Conservation (phyloP, 2,797 vertebrate genomes). For the Emydoidea blandingii region DNA sequence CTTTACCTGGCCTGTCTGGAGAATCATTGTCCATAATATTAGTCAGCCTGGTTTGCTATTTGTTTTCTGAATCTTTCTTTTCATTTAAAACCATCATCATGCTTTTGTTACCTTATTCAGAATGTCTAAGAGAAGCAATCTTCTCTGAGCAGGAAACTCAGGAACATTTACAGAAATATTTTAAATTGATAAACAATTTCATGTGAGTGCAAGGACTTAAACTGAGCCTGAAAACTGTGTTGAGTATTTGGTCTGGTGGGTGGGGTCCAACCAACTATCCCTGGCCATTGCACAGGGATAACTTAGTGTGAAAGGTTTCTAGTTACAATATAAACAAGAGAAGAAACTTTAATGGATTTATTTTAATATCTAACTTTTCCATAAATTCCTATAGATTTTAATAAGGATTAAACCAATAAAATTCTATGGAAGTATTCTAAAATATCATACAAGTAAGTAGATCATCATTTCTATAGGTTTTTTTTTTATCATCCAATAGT, state of each 20-base stretch:
- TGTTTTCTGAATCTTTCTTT: not conserved
- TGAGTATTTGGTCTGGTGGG: not conserved
- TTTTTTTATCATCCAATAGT: not conserved
- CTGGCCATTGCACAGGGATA: not conserved
- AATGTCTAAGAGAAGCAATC: not conserved
- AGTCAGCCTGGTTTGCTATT: not conserved
- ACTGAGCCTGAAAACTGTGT: not conserved
- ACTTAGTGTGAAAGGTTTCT: not conserved
- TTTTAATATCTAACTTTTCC: not conserved
- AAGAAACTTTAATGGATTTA: not conserved
- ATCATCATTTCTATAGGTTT: not conserved
- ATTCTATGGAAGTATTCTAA: not conserved
- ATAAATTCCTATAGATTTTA: not conserved
- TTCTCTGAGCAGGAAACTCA: not conserved
- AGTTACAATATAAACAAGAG: not conserved
- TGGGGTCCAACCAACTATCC: not conserved
- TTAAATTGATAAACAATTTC: not conserved
- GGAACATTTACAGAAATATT: rapidly evolving
- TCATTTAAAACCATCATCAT: not conserved
- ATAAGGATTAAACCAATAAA: not conserved
- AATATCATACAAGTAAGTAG: not conserved
- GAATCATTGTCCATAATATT: not conserved
- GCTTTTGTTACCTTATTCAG: not conserved
- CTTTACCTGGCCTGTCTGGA: not conserved
- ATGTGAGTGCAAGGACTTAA: not conserved